phyloP scores from a whole-genome alignment of 2,113 vertebrate species.

The Ovibos moschatus region DNA sequence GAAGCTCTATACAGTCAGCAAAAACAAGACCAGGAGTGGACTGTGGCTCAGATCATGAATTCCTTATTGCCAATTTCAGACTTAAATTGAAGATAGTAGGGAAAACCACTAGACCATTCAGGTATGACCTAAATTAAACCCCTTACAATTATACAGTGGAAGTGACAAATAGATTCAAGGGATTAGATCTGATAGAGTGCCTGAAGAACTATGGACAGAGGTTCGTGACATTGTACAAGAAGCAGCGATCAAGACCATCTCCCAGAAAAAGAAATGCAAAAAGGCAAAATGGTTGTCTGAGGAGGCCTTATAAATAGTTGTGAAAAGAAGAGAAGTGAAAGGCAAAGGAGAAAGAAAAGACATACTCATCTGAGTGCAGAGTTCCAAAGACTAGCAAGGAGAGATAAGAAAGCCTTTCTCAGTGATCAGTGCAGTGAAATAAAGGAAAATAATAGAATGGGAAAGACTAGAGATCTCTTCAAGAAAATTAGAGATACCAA shows the following conservation, averaged over 20 bases:
- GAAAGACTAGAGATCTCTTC: not conserved
- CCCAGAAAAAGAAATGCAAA: not conserved
- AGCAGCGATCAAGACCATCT: not conserved
- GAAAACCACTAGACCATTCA: not conserved
- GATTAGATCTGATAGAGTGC: not conserved
- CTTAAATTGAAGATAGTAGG: not conserved
- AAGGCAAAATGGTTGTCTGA: not conserved
- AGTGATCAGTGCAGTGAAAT: not conserved
- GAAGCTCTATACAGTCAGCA: not conserved
- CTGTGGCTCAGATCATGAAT: not conserved
- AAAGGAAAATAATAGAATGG: not conserved
- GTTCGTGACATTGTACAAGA: not conserved
- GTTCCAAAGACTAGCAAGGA: not conserved
- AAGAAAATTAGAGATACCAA: not conserved
- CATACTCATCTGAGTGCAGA: not conserved
- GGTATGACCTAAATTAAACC: not conserved
- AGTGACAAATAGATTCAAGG: not conserved
- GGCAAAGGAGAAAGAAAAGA: not conserved
- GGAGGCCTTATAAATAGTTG: not conserved
- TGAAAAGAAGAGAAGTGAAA: not conserved
- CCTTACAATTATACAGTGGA: not conserved
- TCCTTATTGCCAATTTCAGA: not conserved
- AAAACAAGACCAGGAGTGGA: not conserved
- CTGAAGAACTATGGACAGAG: not conserved
- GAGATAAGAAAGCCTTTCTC: not conserved